Conservation (phyloP, 1,140 invertebrate species). For the Caligus rogercresseyi region DNA sequence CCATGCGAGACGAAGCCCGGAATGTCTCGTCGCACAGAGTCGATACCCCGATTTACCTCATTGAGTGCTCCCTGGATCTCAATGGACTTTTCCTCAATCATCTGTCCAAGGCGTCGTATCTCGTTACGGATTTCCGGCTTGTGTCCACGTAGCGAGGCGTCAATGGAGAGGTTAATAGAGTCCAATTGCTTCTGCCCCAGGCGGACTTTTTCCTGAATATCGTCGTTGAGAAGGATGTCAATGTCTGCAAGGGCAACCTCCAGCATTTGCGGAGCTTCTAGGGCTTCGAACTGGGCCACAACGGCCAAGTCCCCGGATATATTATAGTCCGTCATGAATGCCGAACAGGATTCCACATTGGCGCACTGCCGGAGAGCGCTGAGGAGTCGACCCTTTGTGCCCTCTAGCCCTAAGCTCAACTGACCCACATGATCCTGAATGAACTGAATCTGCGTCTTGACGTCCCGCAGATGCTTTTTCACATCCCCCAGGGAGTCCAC, state of each 20-base stretch:
- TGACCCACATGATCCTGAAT: constrained; percentile 4
- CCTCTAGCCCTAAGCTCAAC: constrained; percentile 1
- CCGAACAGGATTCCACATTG: background rate
- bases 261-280: background rate
- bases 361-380: background rate
- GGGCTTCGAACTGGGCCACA: background rate
- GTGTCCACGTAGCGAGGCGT: constrained; percentile 7
- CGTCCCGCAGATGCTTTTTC: constrained; percentile 7
- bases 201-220: constrained; percentile 10
- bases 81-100: constrained; percentile 5
- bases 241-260: constrained; percentile 1
- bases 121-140: constrained; percentile 5
- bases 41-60: background rate
- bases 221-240: constrained; percentile 7
- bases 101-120: constrained; percentile 12
- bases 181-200: constrained; percentile 15
- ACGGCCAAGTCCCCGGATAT: constrained; percentile 2
- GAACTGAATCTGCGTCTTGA: background rate
- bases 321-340: background rate
- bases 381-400: background rate
- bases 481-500: constrained; percentile 17
- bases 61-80: constrained; percentile 16
- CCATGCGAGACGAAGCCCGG: background rate
- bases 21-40: background rate
- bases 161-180: constrained; percentile 7